Evolutionary conservation across 92 coral and sea anemone genomes (phyloP), one percentile per base, ranked within the genome.

Genomic region (Phenganax subtilis): DNA sequence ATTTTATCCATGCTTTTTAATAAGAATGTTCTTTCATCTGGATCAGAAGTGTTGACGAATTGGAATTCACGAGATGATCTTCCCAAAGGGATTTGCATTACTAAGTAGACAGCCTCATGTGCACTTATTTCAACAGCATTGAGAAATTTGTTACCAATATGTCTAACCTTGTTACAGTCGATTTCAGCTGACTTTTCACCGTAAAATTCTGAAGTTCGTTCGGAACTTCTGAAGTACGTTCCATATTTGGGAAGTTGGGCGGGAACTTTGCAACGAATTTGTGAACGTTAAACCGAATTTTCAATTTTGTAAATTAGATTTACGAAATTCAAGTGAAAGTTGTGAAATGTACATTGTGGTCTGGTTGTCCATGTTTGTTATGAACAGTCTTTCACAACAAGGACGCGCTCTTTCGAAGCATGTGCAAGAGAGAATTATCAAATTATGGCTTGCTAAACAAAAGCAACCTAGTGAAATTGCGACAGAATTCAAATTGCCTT

Each of bases 401-500:
- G 86, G 86, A 62, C 76, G 70, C 56, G 86, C 81, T 16, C 69
- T 75, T 74, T 75, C 86, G 4, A 52, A 60, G 31, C 25, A 75
- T 12, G 81, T 51, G 25, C 76, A 81, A 60, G 81, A 83, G 25
- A 52, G 58, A 30, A 73, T 83, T 54, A 73, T 83, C 28, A 75
- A 83, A 3, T 64, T 58, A 58, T 69, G 87, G 88, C 68, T 85
- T 4, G 47, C 75, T 20, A 31, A 73, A n/a, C 68, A 75, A 55
- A 80, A 85, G 44, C 73, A 16, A 37, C 73, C 73, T 30, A 30
- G 17, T 68, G 83, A 87, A 58, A 87, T 84, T 57, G 84, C 53
- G 52, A 62, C 79, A 57, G 74, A 80, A 9, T 73, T 87, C 74
- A 75, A 84, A 29, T 57, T 87, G 53, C 77, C 85, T 25, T 73